Evolutionary conservation across 2,113 vertebrate genomes (phyloP).

Genomic region (Etia nguti): DNA sequence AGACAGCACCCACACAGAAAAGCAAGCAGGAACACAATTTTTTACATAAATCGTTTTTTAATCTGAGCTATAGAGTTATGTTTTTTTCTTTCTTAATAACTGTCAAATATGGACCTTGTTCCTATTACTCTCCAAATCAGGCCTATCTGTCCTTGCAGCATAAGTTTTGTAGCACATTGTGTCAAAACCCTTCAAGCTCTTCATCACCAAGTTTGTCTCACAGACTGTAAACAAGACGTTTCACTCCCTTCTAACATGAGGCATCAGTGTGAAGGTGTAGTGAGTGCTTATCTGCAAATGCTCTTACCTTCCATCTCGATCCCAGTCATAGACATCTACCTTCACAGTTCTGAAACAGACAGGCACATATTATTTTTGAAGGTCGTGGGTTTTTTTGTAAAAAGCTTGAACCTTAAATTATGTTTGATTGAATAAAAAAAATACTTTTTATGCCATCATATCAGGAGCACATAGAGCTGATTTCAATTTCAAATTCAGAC

Average conservation of each 20-base stretch:
- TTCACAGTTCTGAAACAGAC: constrained; percentile 85
- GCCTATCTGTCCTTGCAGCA: background rate
- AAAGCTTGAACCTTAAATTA: background rate
- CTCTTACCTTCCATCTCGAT: constrained; percentile 92
- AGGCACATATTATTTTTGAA: background rate
- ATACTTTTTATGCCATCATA: background rate
- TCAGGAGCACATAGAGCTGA: background rate
- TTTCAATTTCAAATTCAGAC: background rate
- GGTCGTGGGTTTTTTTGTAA: background rate
- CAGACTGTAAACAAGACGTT: background rate
- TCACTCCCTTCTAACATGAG: background rate
- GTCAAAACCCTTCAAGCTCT: background rate
- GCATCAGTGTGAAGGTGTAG: background rate
- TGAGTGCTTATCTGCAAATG: background rate
- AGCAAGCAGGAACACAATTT: background rate
- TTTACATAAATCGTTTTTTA: background rate
- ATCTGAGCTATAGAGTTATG: background rate
- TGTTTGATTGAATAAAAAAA: background rate
- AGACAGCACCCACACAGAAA: constrained; percentile 25
- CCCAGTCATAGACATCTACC: constrained; percentile 96
- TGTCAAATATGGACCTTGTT: background rate
- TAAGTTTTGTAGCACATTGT: background rate
- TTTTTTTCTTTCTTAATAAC: background rate
- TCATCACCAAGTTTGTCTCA: background rate
- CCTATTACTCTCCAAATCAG: background rate